Evolutionary conservation across 37 sponge, comb jelly and placozoan species (phyloP).

Genomic region (Hormiphora californensis): DNA sequence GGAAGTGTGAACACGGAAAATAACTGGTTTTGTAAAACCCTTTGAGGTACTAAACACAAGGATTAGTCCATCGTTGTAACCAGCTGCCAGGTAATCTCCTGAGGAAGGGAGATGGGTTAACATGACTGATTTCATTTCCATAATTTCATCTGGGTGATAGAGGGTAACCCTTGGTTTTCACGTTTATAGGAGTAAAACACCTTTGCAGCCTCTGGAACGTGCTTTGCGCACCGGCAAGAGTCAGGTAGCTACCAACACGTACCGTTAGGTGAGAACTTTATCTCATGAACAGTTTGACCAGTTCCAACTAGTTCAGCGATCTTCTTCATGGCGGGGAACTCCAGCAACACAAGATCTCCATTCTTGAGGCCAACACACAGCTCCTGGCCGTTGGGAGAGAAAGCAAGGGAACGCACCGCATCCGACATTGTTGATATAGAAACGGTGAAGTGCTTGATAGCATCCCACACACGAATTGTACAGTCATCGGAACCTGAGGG

Average conservation of each 20-base stretch:
- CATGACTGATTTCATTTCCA: too few species aligned
- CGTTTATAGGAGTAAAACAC: too few species aligned
- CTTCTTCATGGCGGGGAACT: conserved; percentile 58
- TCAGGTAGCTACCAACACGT: too few species aligned
- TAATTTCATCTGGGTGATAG: too few species aligned
- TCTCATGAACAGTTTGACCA: conserved; percentile 68
- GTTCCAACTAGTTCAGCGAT: neutral
- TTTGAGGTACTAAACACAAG: conserved; percentile 73
- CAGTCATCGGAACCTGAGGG: neutral
- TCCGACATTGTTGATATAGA: conserved; percentile 57
- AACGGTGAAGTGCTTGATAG: conserved; percentile 46
- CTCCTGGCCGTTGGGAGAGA: conserved; percentile 75
- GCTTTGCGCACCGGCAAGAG: too few species aligned
- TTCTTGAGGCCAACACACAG: conserved; percentile 80
- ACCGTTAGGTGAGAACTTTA: conserved; percentile 90
- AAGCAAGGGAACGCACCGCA: conserved; percentile 76
- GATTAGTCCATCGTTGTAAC: conserved; percentile 91
- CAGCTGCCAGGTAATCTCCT: conserved; percentile 79
- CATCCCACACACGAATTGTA: conserved; percentile 64
- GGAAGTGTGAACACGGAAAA: conserved; percentile 77
- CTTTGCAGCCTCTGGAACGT: too few species aligned
- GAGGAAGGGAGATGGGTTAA: neutral
- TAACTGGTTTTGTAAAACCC: conserved; percentile 65
- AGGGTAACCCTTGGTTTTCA: too few species aligned
- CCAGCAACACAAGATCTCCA: conserved; percentile 73